A percentile compares a stretch with the other conserved stretches of the same genome.
Conservation (phyloP, 2,113 vertebrate species). For the Athene noctua region DNA sequence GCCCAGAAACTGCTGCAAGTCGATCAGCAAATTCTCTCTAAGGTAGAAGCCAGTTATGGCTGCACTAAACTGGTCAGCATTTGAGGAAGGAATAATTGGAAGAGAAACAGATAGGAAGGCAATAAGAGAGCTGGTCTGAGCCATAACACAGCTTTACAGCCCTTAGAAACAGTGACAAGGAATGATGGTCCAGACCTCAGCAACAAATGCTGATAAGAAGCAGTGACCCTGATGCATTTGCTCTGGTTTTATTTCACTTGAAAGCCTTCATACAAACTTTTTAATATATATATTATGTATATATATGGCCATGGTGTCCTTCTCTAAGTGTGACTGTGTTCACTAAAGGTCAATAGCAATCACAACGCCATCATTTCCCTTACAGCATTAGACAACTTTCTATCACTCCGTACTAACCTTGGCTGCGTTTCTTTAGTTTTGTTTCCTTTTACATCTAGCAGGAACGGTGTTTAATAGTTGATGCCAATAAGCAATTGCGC, state of each 20-base stretch:
- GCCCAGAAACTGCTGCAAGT: not conserved
- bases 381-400: not conserved
- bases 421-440: not conserved
- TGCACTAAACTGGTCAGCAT: not conserved
- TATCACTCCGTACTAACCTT: fast-evolving
- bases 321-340: not conserved
- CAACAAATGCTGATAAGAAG: not conserved
- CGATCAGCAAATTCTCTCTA: not conserved
- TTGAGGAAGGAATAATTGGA: not conserved
- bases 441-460: not conserved
- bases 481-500: not conserved
- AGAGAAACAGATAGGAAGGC: not conserved
- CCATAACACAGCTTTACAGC: not conserved
- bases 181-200: not conserved
- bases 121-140: not conserved
- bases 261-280: not conserved
- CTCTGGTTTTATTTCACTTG: not conserved
- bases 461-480: not conserved
- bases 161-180: not conserved
- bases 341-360: not conserved
- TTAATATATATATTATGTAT: not conserved
- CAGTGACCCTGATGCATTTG: not conserved
- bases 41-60: not conserved
- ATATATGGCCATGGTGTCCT: not conserved
- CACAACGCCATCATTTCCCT: not conserved